Percentiles rank a stretch among this genome's conserved stretches.
phyloP scores from a whole-genome alignment of 1,140 invertebrate genomes.

The Caenorhabditis brenneri region DNA sequence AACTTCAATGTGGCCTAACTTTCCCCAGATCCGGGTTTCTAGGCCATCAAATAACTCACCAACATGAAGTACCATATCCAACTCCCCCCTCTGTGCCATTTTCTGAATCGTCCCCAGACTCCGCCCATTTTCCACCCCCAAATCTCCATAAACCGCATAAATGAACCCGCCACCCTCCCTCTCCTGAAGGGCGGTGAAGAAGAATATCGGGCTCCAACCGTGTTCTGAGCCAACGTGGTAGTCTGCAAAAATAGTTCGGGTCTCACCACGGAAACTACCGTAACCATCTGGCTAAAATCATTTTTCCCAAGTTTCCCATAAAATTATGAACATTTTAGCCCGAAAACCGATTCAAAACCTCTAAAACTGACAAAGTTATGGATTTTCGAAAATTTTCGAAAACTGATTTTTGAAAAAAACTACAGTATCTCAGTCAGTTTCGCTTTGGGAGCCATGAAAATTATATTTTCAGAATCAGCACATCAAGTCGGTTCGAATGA shows the following conservation, averaged over 20 bases:
- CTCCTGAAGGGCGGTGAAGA: conserved; percentile 70
- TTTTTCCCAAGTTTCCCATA: too few species aligned
- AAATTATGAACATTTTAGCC: too few species aligned
- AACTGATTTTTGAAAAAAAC: too few species aligned
- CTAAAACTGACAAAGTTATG: too few species aligned
- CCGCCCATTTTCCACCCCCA: conserved; percentile 75
- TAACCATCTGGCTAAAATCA: too few species aligned
- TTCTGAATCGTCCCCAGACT: conserved; percentile 73
- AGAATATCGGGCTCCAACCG: conserved; percentile 73
- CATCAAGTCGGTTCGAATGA: too few species aligned
- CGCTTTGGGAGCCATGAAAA: too few species aligned
- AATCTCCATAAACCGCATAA: conserved; percentile 75
- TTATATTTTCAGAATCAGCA: too few species aligned
- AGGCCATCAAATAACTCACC: conserved; percentile 55
- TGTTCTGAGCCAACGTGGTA: conserved; percentile 71
- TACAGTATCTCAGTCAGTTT: too few species aligned
- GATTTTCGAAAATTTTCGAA: too few species aligned
- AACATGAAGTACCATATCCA: conserved; percentile 75
- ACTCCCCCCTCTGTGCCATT: conserved; percentile 72
- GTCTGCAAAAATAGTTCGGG: conserved; percentile 57
- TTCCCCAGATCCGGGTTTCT: background rate
- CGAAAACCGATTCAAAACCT: too few species aligned
- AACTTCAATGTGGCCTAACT: background rate
- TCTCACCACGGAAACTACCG: too few species aligned
- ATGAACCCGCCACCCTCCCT: conserved; percentile 72